Evolutionary conservation across 2,113 vertebrate genomes (phyloP).

Genomic region (Podarcis muralis): DNA sequence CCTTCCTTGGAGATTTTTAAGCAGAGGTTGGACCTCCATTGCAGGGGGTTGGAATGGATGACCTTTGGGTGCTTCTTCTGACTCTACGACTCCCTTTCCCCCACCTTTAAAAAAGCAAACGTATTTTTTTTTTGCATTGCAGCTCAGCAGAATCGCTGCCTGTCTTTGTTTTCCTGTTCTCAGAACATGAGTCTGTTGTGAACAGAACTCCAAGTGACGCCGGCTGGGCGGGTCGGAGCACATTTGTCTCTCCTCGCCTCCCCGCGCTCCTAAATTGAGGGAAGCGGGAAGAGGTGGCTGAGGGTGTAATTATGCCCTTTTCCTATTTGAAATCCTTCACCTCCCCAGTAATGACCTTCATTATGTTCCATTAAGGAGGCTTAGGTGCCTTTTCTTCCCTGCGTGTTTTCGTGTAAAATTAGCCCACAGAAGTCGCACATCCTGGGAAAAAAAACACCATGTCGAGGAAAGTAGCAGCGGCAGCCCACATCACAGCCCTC

Average conservation of each 20-base stretch:
- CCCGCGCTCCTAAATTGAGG: not conserved
- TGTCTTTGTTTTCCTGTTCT: not conserved
- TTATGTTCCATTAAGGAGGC: not conserved
- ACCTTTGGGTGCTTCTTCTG: too few relatives aligned
- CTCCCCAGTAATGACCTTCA: not conserved
- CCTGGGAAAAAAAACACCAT: not conserved
- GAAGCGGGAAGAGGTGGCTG: not conserved
- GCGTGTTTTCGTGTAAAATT: not conserved
- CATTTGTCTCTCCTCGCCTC: not conserved
- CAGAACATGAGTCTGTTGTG: not conserved
- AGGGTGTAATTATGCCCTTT: not conserved
- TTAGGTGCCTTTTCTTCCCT: not conserved
- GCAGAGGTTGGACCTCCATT: too few relatives aligned
- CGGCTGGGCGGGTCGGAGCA: not conserved
- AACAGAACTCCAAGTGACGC: not conserved
- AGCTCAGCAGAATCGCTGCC: not conserved
- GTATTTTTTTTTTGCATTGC: not conserved
- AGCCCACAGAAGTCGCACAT: not conserved
- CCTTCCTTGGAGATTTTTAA: too few relatives aligned
- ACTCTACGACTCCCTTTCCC: too few relatives aligned
- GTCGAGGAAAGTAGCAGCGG: too few relatives aligned
- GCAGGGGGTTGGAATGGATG: too few relatives aligned
- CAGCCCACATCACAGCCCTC: too few relatives aligned
- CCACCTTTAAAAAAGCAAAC: not conserved
- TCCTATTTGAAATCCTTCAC: not conserved